Conservation (phyloP, 2,888 invertebrate genomes). For the Notocelia uddmanniana region DNA sequence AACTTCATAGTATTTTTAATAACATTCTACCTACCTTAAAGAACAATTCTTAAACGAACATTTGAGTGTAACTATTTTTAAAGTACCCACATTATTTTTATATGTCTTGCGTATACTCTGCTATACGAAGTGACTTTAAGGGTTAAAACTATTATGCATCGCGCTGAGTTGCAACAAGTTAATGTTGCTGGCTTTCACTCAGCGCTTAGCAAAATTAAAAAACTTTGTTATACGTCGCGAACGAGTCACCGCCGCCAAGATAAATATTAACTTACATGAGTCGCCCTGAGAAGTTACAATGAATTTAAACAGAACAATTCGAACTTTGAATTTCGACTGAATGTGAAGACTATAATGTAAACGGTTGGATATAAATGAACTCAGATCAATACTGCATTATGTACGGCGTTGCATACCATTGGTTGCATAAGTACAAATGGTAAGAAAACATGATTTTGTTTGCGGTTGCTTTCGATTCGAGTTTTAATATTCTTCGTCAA, state of each 20-base stretch:
- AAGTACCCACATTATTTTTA: too few species aligned
- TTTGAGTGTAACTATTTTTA: background rate
- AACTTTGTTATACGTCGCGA: slow-evolving; percentile 41
- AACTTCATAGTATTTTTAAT: background rate
- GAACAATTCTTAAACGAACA: background rate
- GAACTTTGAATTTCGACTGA: slow-evolving; percentile 29
- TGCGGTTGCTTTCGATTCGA: background rate
- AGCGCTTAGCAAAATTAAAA: slow-evolving; percentile 46
- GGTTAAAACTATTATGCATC: slow-evolving; percentile 23
- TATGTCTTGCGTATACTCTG: too few species aligned
- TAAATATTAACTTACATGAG: slow-evolving; percentile 46
- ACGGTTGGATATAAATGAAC: background rate
- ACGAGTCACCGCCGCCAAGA: slow-evolving; percentile 34
- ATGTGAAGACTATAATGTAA: background rate
- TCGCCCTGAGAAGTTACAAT: slow-evolving; percentile 38
- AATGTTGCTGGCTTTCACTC: slow-evolving; percentile 29
- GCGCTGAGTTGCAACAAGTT: slow-evolving; percentile 36
- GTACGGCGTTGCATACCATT: too few species aligned
- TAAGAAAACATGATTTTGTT: background rate
- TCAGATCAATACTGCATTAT: background rate
- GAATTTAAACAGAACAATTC: slow-evolving; percentile 35
- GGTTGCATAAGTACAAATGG: too few species aligned
- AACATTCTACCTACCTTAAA: background rate
- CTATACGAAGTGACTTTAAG: too few species aligned
- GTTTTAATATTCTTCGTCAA: background rate